Base-by-base conservation (phyloP, 2,888 invertebrate species). In the Drosophila kanekoi region DNA sequence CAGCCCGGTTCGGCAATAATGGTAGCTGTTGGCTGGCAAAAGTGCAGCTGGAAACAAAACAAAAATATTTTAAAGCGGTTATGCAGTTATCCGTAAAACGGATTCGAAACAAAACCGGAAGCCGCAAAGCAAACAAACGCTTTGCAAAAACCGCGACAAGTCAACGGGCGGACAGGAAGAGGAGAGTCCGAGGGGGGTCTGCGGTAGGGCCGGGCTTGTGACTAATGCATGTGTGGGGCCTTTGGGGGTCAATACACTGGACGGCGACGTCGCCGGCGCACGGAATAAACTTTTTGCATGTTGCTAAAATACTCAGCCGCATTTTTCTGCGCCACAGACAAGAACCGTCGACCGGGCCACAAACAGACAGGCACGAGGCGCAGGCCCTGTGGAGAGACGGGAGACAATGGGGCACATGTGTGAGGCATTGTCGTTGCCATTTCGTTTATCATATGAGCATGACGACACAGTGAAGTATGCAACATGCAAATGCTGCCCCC, bases 41-140 rank as follows among this genome's bases (percentile, higher is more conserved):
- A 43, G 8, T 37, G 13, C 14, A 13, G 51, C 37, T 10, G 23
- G 11, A 37, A 54, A 44, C 6, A 65, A 58, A 66, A 70, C 67
- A 56, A 51, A 72, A 77, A 77, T 74, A 72, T 79, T 82, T 72
- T 63, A 79, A 80, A 72, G 49, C 70, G 72, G 82, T 81, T 80
- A 78, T 82, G 82, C 81, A 77, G 78, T 72, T 80, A 81, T 79
- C 77, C 82, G 72, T 72, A 62, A 71, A 79, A 75, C 67, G 75
- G 75, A 79, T 81, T 81, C 71, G 66, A 73, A 74, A 81, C 74
- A 79, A 85, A 83, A 83, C 88, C 79, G 77, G 86, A 85, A 85
- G 83, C 85, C 85, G 57, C 88, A 86, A 86, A 81, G 83, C 88
- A 83, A 86, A 87, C 88, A 85, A 81, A 83, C 81, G 81, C 82